phyloP scores from a whole-genome alignment of 2,797 vertebrate species.

The Onychomys torridus region DNA sequence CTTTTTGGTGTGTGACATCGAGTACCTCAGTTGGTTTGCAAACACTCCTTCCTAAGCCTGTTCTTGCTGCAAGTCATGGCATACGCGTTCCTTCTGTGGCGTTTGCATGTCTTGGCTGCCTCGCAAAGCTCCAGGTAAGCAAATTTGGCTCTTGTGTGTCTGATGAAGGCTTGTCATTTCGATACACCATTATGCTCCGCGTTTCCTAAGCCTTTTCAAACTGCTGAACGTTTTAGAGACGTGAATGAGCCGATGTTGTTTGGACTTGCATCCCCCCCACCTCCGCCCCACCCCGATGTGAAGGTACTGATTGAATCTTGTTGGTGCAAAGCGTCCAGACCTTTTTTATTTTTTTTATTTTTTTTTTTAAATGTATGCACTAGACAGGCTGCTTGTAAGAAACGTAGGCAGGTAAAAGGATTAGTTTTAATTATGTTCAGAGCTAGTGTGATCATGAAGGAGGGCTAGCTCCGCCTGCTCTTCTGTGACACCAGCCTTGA shows the following conservation, averaged over 20 bases:
- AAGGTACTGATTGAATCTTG: constrained; percentile 72
- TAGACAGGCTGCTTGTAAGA: constrained; percentile 75
- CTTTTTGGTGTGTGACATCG: not conserved
- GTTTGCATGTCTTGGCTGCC: constrained; percentile 63
- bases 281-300: not conserved
- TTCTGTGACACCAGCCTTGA: constrained; percentile 69
- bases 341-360: too few relatives aligned
- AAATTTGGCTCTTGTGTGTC: constrained; percentile 54
- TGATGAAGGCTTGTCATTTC: constrained; percentile 66
- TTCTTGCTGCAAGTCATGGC: constrained; percentile 66
- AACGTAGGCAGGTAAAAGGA: constrained; percentile 77
- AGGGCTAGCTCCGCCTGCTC: constrained; percentile 25
- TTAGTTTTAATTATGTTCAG: constrained; percentile 75
- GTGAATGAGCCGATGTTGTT: constrained; percentile 73
- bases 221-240: constrained; percentile 74
- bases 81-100: constrained; percentile 35
- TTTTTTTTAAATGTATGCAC: constrained; percentile 53
- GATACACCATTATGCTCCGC: constrained; percentile 47
- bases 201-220: constrained; percentile 74
- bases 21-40: constrained; percentile 28
- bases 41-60: constrained; percentile 47
- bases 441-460: constrained; percentile 77
- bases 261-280: constrained; percentile 69
- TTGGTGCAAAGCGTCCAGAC: constrained; percentile 73
- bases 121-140: constrained; percentile 68